These are phyloP conservation scores for Andrena trimmerana DNA, from an alignment of 2,888 invertebrate species.

Conservation along the genomic window DNA sequence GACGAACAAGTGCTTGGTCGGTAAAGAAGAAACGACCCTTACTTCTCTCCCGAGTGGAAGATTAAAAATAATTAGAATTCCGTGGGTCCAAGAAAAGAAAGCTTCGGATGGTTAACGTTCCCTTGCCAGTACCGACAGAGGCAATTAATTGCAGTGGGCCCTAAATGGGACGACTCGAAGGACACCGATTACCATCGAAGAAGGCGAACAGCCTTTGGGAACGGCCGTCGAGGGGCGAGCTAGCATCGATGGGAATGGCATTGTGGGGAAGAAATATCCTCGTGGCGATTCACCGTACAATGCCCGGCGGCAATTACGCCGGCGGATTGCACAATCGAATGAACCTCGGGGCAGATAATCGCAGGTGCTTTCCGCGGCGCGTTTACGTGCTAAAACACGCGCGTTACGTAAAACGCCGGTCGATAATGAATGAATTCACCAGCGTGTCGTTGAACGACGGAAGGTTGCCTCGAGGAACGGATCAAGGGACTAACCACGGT, in stretches of 20 bases:
- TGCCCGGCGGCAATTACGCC: slow-evolving; percentile 27
- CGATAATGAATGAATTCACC: slow-evolving; percentile 11
- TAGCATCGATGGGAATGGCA: slow-evolving; percentile 12
- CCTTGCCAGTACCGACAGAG: background rate
- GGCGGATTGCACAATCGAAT: slow-evolving; percentile 15
- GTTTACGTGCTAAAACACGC: slow-evolving; percentile 4
- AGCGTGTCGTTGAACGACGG: slow-evolving; percentile 17
- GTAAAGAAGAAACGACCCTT: too few relatives aligned
- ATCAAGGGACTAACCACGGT: background rate
- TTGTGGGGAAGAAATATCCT: slow-evolving; percentile 16
- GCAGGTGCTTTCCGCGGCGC: background rate
- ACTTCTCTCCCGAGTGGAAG: too few relatives aligned
- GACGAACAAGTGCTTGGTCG: too few relatives aligned
- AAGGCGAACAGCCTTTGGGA: slow-evolving; percentile 19
- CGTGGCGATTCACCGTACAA: slow-evolving; percentile 22
- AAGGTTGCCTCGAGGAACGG: background rate
- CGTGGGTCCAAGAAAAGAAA: too few relatives aligned
- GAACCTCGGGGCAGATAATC: slow-evolving; percentile 23
- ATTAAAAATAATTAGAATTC: too few relatives aligned
- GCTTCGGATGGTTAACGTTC: too few relatives aligned
- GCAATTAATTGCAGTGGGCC: background rate
- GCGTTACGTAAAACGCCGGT: slow-evolving; percentile 14
- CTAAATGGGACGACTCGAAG: slow-evolving; percentile 43
- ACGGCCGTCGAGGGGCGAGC: background rate
- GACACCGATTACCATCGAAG: slow-evolving; percentile 17